Evolutionary conservation across 1,140 invertebrate genomes (phyloP), one percentile per base, ranked within the genome.

Genomic region (Vanessa tameamea): DNA sequence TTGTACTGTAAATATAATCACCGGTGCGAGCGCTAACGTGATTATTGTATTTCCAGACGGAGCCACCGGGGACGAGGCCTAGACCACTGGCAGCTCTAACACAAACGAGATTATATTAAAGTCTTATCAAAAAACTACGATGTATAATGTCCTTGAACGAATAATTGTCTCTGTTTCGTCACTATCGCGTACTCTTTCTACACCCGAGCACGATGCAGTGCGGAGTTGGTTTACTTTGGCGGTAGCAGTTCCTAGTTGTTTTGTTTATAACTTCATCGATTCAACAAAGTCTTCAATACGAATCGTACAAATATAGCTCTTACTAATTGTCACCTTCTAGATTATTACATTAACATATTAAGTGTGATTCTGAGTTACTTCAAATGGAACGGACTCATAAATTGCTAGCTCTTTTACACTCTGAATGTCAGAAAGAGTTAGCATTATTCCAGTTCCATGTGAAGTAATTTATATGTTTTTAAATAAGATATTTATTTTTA

Each of bases 291-390:
- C 61, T 2, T 16, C n/a, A 31, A 31, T 6, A 67, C 55, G 51
- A 43, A 64, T 78, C 86, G 84, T 87, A 87, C 86, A 87, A 88
- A 84, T 84, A 78, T 83, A 87, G 81, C 80, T 85, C 78, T 81
- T 73, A 57, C 23, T 57, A 79, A 72, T 77, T 78, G 88, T 90
- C 88, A 87, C 87, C 87, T 90, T 86, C 88, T 90, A 90, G 87
- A 75, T 67, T 88, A 80, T 77, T 79, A 47, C 76, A 72, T 43
- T 43, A 43, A 43, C 48, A 15, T 77, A 79, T 47, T 69, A 48
- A 53, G 37, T 69, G 15, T 59, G 20, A 57, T 57, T 57, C 37
- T 68, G 2, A 26, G 23, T 59, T 12, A 20, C 55, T 13, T 6
- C 13, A 26, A 14, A 11, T 7, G 23, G 23, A 59, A 12, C 55